Conservation (phyloP, 2,113 vertebrate genomes). For the Scolopax mira region DNA sequence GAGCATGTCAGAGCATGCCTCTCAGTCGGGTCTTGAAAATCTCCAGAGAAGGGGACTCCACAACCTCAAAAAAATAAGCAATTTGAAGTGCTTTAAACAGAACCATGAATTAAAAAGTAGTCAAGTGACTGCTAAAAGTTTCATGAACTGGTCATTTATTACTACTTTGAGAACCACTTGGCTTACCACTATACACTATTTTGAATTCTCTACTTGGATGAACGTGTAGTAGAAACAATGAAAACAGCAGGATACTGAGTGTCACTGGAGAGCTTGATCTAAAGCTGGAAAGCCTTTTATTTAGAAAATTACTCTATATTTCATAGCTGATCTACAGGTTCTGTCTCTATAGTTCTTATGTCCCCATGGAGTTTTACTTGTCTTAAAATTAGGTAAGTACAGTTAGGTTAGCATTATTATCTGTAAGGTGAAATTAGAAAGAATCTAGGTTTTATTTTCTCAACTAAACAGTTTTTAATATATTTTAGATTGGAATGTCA, state of each 20-base stretch:
- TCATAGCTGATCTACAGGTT: not conserved
- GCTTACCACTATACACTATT: not conserved
- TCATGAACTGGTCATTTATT: not conserved
- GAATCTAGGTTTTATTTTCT: not conserved
- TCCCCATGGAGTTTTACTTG: not conserved
- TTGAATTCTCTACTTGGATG: not conserved
- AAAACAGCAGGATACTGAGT: not conserved
- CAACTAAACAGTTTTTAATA: not conserved
- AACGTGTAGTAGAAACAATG: not conserved
- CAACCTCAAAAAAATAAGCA: too few relatives aligned
- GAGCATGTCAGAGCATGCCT: too few relatives aligned
- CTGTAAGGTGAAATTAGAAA: not conserved
- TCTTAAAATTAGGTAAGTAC: not conserved
- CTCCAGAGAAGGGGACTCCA: too few relatives aligned
- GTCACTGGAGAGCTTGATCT: not conserved
- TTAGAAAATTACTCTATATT: not conserved
- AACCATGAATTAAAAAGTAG: not conserved
- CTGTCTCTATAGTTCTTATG: not conserved
- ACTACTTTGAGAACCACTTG: not conserved
- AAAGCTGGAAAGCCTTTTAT: not conserved
- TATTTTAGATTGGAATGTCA: not conserved
- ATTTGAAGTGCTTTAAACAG: not conserved
- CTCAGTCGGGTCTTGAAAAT: too few relatives aligned
- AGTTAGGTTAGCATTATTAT: not conserved
- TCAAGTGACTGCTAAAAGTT: not conserved